Conservation (phyloP, 2,797 vertebrate species). For the Steatocranus sp. region DNA sequence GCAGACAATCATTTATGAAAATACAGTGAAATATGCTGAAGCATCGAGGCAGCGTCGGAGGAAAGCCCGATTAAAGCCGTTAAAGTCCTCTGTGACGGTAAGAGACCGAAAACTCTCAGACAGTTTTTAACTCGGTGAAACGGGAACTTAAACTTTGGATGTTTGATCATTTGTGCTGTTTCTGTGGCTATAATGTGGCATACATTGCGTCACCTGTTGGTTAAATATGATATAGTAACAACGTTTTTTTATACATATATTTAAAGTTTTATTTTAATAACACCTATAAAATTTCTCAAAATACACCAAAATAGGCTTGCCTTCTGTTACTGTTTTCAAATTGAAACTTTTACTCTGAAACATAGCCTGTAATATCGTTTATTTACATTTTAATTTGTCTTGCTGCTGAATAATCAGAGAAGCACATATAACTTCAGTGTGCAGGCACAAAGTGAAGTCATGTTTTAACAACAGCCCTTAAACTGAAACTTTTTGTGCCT, state of each 20-base stretch:
- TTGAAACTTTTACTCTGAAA: background rate
- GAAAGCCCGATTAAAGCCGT: background rate
- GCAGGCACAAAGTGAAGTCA: background rate
- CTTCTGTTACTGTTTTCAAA: background rate
- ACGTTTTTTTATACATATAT: background rate
- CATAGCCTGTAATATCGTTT: background rate
- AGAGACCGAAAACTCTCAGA: background rate
- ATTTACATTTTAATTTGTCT: background rate
- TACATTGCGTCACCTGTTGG: background rate
- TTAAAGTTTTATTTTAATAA: background rate
- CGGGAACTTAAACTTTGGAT: background rate
- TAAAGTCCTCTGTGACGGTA: conserved; percentile 26
- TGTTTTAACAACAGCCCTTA: background rate
- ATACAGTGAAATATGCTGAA: background rate
- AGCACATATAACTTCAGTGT: background rate
- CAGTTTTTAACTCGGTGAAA: background rate
- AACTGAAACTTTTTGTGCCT: background rate
- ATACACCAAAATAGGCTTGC: background rate
- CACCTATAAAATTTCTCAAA: background rate
- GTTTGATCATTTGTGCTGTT: background rate
- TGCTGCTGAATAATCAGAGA: background rate
- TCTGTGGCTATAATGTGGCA: background rate
- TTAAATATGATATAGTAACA: background rate
- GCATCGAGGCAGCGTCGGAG: background rate
- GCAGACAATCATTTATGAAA: background rate